Evolutionary conservation across 2,888 invertebrate species (phyloP), one percentile per base, ranked within the genome.

Genomic region (Ophion ellenae): DNA sequence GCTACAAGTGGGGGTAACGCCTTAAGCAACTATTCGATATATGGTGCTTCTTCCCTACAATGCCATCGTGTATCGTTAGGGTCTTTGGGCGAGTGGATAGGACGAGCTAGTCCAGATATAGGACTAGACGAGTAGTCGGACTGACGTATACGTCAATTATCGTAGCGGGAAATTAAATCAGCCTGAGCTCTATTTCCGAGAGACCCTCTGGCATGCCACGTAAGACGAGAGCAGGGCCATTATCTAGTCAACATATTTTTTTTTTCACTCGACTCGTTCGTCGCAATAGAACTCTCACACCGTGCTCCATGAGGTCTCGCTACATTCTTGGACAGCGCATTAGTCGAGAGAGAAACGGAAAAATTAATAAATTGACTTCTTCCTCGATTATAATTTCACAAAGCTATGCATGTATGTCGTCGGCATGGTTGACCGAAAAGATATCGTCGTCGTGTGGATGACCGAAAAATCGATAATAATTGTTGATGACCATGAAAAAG

Each of bases 111-210:
- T 24, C 24, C 24, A 24, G 24, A 24, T 24, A 24, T 24, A 24
- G 24, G 24, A 24, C 24, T 24, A 24, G 24, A 64, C 53, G 20
- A 83, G 57, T 71, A 53, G 74, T 78, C 83, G 64, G 66, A 82
- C 84, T 70, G 81, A 81, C 67, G 79, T 75, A 73, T 84, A 84
- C 83, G 78, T 88, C 92, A 92, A 92, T 92, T 92, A 91, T 90
- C 88, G 91, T 91, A 89, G 91, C 92, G 92, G 92, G 92, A 92
- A 92, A 92, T 92, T 92, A 91, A 92, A 92, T 92, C 92, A 92
- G 89, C 90, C 89, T 88, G 88, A 89, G 88, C 87, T 89, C 90
- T 91, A 91, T 92, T 91, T 91, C 90, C 89, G 89, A 89, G 89
- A 85, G 86, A 76, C 86, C 87, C 88, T 83, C 69, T 67, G 73